Evolutionary conservation across 2,113 vertebrate species (phyloP), one percentile per base, ranked within the genome.

Genomic region (Phrynocephalus versicolor): DNA sequence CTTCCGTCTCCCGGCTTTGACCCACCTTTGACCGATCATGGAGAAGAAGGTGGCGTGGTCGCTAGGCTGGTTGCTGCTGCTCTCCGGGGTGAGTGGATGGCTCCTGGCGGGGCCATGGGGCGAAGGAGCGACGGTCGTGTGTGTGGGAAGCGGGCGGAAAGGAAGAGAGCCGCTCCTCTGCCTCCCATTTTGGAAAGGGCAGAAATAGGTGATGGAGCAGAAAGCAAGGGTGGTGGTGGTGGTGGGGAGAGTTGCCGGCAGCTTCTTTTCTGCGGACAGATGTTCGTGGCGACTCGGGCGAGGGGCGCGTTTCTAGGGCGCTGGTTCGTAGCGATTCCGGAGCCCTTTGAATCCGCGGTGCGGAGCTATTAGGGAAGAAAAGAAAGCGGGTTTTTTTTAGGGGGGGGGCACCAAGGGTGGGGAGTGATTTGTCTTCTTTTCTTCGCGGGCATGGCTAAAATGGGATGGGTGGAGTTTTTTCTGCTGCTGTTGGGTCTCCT

Each of bases 1-100:
- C 67, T 23, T 27, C 60, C 62, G 77, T 88, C 15, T 30, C 14
- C 35, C 82, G 16, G 37, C 82, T 67, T 13, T 14, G 55, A 23
- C 35, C 35, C 58, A 75, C 76, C 33, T 64, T 30, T 45, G 77
- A 81, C n/a, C 70, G 69, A 25, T 2, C 74, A 84, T 84, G 83
- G 45, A 90, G 92, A 70, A 62, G 83, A 82, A 84, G 81, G 81
- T 55, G 79, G 33, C 30, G 7, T 84, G 86, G 15, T 30, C 27
- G 82, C 90, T 88, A 83, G 83, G 90, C 78, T 85, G 80, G 35
- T 83, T 88, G 84, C 83, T 89, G 45, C 79, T 91, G 78, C 82
- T 92, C 19, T 72, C 88, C 8, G 91, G 88, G 94, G 94, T 94
- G 90, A 94, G 92, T 92, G 58, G 57, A 2, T 75, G n/a, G n/a